These are phyloP conservation scores for Mesochorus sp. DNA, from an alignment of 2,888 invertebrate genomes.

Conservation along the genomic window DNA sequence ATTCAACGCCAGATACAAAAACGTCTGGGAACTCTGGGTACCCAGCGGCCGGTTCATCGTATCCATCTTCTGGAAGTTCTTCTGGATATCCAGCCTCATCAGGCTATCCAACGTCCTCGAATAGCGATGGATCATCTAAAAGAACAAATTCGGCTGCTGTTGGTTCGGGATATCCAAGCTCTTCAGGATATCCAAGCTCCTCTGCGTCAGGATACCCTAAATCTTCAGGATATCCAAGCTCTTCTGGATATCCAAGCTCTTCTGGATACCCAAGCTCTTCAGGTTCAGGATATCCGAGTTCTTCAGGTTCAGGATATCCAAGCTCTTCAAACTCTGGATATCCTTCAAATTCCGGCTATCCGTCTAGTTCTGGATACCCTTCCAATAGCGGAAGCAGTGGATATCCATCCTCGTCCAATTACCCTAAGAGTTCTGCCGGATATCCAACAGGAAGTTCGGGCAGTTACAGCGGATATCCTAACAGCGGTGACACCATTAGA, in stretches of 20 bases:
- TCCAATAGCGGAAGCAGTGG: constrained; percentile 14
- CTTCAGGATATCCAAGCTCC: constrained; percentile 4
- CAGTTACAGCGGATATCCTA: constrained; percentile 27
- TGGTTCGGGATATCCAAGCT: constrained; percentile 40
- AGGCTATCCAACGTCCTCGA: constrained; percentile 49
- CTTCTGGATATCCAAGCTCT: background rate
- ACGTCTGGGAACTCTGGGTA: constrained; percentile 52
- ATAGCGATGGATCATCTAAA: background rate
- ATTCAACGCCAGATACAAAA: constrained; percentile 28
- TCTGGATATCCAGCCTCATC: constrained; percentile 50
- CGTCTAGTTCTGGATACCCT: background rate
- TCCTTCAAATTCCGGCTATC: constrained; percentile 41
- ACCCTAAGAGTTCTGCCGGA: constrained; percentile 26
- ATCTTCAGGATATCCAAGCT: background rate
- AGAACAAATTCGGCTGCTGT: constrained; percentile 12
- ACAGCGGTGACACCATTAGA: constrained; percentile 29
- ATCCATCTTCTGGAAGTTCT: constrained; percentile 37
- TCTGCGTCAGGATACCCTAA: background rate
- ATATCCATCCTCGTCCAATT: constrained; percentile 46
- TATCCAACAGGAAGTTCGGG: constrained; percentile 51
- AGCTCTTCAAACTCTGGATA: constrained; percentile 31
- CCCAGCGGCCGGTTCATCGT: constrained; percentile 55
- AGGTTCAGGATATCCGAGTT: constrained; percentile 8
- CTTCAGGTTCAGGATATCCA: constrained; percentile 17
- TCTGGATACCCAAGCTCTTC: constrained; percentile 32